Conservation (phyloP, 2,797 vertebrate genomes). For the Sorex maritimensis region DNA sequence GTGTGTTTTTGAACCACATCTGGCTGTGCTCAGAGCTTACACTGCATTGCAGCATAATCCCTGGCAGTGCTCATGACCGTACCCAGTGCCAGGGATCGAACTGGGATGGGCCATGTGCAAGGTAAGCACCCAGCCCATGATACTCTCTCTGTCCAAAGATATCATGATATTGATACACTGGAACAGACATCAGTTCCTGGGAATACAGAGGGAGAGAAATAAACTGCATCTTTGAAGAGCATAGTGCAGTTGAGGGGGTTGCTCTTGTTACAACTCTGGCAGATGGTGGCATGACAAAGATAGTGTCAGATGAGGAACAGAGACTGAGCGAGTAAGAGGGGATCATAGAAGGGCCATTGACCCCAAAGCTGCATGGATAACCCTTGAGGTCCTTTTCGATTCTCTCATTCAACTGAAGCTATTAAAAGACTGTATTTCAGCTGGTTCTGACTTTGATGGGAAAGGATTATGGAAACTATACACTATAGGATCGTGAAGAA, state of each 20-base stretch:
- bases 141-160: neutral
- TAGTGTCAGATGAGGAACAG: neutral
- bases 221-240: neutral
- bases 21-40: too few species aligned
- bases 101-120: too few species aligned
- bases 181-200: neutral
- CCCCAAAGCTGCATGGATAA: conserved; percentile 5
- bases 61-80: too few species aligned
- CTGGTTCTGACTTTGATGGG: neutral
- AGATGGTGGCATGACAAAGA: neutral
- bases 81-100: too few species aligned
- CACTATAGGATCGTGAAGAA: neutral
- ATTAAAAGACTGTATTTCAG: neutral
- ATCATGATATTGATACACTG: neutral
- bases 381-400: neutral
- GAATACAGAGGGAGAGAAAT: neutral
- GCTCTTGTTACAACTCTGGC: neutral
- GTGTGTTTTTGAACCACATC: too few species aligned
- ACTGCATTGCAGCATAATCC: too few species aligned
- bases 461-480: neutral
- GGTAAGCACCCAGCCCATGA: too few species aligned
- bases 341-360: neutral
- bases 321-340: neutral
- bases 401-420: neutral
- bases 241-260: neutral